These are phyloP conservation scores for Lacanobia oleracea DNA, from an alignment of 2,888 invertebrate genomes.

Conservation along the genomic window DNA sequence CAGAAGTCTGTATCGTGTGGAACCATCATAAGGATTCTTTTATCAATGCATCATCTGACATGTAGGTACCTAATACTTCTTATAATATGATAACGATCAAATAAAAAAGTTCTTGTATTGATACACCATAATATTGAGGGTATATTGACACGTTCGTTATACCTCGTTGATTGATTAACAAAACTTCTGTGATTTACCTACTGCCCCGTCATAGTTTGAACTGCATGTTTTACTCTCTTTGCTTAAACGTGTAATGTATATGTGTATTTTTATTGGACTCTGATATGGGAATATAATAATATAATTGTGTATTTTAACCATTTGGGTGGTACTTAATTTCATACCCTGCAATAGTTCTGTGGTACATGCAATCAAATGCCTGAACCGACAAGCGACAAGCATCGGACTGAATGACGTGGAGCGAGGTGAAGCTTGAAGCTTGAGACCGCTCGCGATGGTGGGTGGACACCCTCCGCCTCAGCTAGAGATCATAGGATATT, in stretches of 20 bases:
- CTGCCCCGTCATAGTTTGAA: slow-evolving; percentile 24
- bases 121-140: slow-evolving; percentile 13
- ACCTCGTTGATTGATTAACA: slow-evolving; percentile 31
- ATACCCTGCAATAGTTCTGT: too few relatives aligned
- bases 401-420: too few relatives aligned
- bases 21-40: neutral
- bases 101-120: slow-evolving; percentile 19
- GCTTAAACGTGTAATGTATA: neutral
- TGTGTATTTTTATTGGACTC: too few relatives aligned
- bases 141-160: neutral
- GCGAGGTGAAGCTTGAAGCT: too few relatives aligned
- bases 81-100: slow-evolving; percentile 20
- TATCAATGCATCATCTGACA: slow-evolving; percentile 19
- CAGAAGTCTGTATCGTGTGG: too few relatives aligned
- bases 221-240: neutral
- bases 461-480: too few relatives aligned
- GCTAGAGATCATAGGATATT: too few relatives aligned
- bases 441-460: too few relatives aligned
- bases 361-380: too few relatives aligned
- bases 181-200: slow-evolving; percentile 10
- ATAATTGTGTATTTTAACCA: too few relatives aligned
- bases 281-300: neutral
- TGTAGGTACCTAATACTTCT: neutral
- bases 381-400: too few relatives aligned
- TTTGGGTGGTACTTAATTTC: too few relatives aligned